Percentiles rank a stretch among this genome's conserved stretches.
These are phyloP conservation scores for Hirundichthys speculiger DNA, from an alignment of 2,113 vertebrate species.

Conservation along the genomic window DNA sequence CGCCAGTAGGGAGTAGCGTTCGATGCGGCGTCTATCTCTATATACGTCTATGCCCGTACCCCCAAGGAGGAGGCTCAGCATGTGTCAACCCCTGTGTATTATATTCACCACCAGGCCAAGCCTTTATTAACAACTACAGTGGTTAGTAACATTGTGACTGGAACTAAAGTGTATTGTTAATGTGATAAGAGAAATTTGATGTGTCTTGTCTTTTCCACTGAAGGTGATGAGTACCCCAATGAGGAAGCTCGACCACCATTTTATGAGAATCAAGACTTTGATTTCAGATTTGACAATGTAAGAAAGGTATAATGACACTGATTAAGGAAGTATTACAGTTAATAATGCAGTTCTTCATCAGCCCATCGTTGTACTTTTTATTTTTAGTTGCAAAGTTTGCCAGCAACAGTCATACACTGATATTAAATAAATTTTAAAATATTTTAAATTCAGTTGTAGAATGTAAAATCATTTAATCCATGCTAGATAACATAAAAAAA, in stretches of 20 bases:
- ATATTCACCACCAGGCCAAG: constrained; percentile 39
- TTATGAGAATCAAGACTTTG: constrained; percentile 61
- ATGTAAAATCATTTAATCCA: too few relatives aligned
- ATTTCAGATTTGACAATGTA: constrained; percentile 64
- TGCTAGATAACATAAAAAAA: too few relatives aligned
- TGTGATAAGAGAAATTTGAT: not conserved
- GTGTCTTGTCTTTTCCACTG: constrained; percentile 4
- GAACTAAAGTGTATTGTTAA: not conserved
- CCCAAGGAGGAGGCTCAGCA: constrained; percentile 52
- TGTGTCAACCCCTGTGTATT: constrained; percentile 32
- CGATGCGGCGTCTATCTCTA: too few relatives aligned
- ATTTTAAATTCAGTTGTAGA: too few relatives aligned
- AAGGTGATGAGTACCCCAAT: constrained; percentile 37
- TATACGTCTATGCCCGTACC: too few relatives aligned
- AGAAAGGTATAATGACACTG: constrained; percentile 68
- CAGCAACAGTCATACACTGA: too few relatives aligned
- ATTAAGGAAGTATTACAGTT: too few relatives aligned
- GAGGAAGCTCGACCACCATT: constrained; percentile 63
- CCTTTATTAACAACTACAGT: constrained; percentile 5
- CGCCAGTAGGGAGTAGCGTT: too few relatives aligned
- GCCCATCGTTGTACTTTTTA: too few relatives aligned
- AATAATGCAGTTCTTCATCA: too few relatives aligned
- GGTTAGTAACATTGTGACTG: constrained; percentile 13
- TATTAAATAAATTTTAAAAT: too few relatives aligned
- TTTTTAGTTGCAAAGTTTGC: too few relatives aligned